Conservation (phyloP, 2,113 vertebrate species). For the Noctilio leporinus region DNA sequence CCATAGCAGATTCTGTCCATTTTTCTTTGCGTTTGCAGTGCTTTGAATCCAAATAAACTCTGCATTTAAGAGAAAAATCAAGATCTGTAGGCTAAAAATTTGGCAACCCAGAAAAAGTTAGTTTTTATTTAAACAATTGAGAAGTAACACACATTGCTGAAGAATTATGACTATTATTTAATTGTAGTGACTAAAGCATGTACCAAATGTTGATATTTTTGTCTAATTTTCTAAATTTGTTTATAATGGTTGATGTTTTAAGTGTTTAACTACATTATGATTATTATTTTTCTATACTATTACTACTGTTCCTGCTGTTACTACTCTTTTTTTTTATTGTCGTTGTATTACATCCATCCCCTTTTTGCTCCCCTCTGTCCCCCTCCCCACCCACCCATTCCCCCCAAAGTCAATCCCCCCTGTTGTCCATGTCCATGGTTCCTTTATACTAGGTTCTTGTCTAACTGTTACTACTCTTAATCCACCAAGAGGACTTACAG, state of each 20-base stretch:
- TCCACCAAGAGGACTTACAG: constrained; percentile 13
- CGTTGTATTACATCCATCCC: too few species aligned
- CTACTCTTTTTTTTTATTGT: too few species aligned
- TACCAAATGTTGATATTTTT: constrained; percentile 72
- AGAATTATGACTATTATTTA: constrained; percentile 3
- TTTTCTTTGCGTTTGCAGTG: not conserved
- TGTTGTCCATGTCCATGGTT: too few species aligned
- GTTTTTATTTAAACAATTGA: constrained; percentile 50
- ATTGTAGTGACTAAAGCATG: constrained; percentile 54
- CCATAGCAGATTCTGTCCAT: not conserved
- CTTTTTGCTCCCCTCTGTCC: too few species aligned
- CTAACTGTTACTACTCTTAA: not conserved
- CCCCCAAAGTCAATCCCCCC: too few species aligned
- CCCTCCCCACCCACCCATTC: too few species aligned
- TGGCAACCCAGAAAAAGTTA: not conserved
- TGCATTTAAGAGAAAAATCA: constrained; percentile 13
- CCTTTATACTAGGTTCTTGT: too few species aligned
- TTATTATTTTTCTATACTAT: constrained; percentile 49
- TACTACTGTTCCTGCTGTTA: not conserved
- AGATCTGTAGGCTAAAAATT: constrained; percentile 9
- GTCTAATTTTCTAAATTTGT: constrained; percentile 61
- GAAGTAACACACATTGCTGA: constrained; percentile 43
- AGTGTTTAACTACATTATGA: not conserved
- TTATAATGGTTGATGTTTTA: constrained; percentile 49
- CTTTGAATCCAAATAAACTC: not conserved